Conservation (phyloP, 2,113 vertebrate species). For the Cnemophilus loriae region DNA sequence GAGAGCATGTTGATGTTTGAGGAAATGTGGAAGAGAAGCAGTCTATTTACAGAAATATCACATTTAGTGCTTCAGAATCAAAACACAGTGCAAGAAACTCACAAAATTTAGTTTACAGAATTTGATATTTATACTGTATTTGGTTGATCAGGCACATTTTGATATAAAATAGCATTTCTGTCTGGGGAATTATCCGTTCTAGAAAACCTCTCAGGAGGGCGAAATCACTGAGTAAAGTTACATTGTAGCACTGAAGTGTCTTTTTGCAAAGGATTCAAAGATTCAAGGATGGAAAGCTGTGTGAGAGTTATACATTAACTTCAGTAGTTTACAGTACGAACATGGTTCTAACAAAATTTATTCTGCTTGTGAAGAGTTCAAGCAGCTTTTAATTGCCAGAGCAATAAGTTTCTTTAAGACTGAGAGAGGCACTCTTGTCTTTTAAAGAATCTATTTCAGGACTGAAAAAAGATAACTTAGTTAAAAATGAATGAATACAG, state of each 20-base stretch:
- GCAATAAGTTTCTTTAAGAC: not conserved
- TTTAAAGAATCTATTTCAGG: constrained; percentile 40
- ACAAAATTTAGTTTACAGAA: not conserved
- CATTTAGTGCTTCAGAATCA: not conserved
- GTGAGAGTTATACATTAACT: not conserved
- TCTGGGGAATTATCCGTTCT: not conserved
- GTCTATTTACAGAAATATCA: not conserved
- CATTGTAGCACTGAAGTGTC: not conserved
- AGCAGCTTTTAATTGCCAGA: constrained; percentile 21
- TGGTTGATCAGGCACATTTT: not conserved
- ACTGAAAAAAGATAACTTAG: constrained; percentile 34
- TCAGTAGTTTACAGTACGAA: not conserved
- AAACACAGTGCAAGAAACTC: not conserved
- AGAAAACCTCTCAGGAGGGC: not conserved
- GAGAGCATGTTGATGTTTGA: not conserved
- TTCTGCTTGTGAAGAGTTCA: not conserved
- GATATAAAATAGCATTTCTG: not conserved
- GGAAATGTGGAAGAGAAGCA: not conserved
- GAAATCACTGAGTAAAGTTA: not conserved
- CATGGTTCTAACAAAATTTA: not conserved
- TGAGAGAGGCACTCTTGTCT: not conserved
- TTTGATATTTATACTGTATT: not conserved
- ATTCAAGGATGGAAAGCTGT: not conserved
- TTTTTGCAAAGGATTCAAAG: not conserved
- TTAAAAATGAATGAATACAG: constrained; percentile 56